Evolutionary conservation across 1,140 invertebrate species (phyloP), one percentile per base, ranked within the genome.

Genomic region (Eueides isabella): DNA sequence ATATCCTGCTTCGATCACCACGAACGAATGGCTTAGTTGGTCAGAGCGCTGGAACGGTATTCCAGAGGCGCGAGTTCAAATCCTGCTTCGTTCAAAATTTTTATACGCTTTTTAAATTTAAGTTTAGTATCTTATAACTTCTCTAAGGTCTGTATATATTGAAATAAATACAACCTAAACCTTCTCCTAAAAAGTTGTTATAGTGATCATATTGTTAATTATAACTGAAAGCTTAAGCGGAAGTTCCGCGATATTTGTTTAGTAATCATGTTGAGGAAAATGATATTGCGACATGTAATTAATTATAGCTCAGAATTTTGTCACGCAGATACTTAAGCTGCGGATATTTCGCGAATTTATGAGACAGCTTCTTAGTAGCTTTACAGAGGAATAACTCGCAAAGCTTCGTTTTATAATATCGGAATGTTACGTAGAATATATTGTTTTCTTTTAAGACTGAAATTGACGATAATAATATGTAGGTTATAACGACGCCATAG

Each of bases 201-300:
- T 33, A 33, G 14, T 38, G n/a, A 44, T 44, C 2, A 44, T 44
- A 19, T 44, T 44, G 9, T 12, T 23, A 7, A 55, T 55, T 55
- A 11, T 7, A 44, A 4, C 0, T 11, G 26, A 55, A 55, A 55
- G 48, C 48, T 55, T 11, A 23, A n/a, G 9, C 48, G 19, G 19
- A 55, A 55, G 48, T 23, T 55, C n/a, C 23, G 5, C 23, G 48
- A 11, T 55, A 26, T 55, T 55, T 55, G 23, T 55, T 26, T 26
- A 55, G 48, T 55, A 55, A 55, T 55, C 26, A 26, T 26, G 48
- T 26, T 23, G 48, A 55, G 48, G 48, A 55, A 55, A 55, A 55
- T 26, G 48, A 55, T 55, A 55, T 55, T 55, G 23, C 23, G 48
- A 55, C 48, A 55, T 26, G 48, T 55, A 55, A 55, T 55, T 55